phyloP scores from a whole-genome alignment of 2,113 vertebrate genomes.

The Aptenodytes patagonicus region DNA sequence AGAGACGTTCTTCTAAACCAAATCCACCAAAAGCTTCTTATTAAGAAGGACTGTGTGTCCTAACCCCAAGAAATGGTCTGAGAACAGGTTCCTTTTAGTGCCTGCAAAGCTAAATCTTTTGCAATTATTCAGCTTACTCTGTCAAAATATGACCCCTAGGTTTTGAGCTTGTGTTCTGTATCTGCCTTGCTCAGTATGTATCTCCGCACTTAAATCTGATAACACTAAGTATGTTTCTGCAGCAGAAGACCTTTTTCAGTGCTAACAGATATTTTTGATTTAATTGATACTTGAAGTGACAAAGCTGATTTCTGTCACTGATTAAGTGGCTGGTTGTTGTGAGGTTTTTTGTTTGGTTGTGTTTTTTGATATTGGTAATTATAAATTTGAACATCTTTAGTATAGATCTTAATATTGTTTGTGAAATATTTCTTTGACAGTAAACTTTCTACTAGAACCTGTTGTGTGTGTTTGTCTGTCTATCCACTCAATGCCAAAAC shows the following conservation, averaged over 20 bases:
- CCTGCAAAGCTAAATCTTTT: neutral
- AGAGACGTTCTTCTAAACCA: neutral
- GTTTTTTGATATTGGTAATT: neutral
- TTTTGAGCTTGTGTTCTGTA: neutral
- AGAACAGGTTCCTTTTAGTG: neutral
- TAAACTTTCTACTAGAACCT: neutral
- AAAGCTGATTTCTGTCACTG: neutral
- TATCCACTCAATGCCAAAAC: neutral
- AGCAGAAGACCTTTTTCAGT: neutral
- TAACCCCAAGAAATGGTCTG: neutral
- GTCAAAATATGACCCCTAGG: neutral
- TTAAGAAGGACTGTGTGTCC: neutral
- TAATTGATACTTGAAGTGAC: neutral
- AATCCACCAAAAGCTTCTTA: conserved; percentile 48
- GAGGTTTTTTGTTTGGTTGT: neutral
- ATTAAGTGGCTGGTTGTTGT: neutral
- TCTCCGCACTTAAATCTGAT: neutral
- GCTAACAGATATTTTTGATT: neutral
- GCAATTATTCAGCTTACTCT: neutral
- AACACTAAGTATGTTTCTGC: neutral
- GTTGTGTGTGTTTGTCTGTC: neutral
- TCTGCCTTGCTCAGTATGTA: neutral
- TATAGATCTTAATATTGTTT: neutral
- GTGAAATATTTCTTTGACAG: neutral
- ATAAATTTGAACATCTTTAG: neutral